These are phyloP conservation scores for Uria aalge DNA, from an alignment of 2,113 vertebrate species.

Conservation along the genomic window DNA sequence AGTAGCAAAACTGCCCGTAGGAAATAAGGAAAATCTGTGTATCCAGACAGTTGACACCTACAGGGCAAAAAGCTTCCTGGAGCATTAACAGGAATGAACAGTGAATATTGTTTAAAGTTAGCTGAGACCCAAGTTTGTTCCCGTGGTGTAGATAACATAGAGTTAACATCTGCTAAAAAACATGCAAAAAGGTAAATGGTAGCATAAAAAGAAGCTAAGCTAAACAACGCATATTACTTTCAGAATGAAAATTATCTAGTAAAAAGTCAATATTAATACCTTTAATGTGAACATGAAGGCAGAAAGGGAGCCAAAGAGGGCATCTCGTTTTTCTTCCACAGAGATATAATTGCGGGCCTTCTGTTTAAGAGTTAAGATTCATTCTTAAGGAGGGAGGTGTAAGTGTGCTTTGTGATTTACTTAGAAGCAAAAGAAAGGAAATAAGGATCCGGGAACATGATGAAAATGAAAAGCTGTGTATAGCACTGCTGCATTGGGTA, in stretches of 20 bases:
- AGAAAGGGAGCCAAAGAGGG: not conserved
- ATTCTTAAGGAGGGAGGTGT: not conserved
- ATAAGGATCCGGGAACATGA: not conserved
- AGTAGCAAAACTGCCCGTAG: not conserved
- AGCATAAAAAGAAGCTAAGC: not conserved
- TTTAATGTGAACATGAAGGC: not conserved
- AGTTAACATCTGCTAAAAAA: not conserved
- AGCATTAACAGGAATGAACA: not conserved
- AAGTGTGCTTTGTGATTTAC: not conserved
- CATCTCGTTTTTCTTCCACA: not conserved
- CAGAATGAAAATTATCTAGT: not conserved
- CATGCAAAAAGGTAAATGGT: not conserved
- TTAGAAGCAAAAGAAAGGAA: not conserved
- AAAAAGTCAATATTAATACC: not conserved
- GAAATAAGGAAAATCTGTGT: not conserved
- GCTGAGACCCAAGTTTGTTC: not conserved
- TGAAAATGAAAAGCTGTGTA: not conserved
- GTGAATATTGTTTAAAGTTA: not conserved
- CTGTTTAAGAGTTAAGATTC: not conserved
- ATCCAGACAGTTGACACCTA: not conserved
- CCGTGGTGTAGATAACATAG: not conserved
- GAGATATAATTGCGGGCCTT: not conserved
- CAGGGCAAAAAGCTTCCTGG: not conserved
- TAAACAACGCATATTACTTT: not conserved
- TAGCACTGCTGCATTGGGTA: not conserved